Base-by-base conservation (phyloP, 2,797 vertebrate species). In the Melanogrammus aeglefinus region DNA sequence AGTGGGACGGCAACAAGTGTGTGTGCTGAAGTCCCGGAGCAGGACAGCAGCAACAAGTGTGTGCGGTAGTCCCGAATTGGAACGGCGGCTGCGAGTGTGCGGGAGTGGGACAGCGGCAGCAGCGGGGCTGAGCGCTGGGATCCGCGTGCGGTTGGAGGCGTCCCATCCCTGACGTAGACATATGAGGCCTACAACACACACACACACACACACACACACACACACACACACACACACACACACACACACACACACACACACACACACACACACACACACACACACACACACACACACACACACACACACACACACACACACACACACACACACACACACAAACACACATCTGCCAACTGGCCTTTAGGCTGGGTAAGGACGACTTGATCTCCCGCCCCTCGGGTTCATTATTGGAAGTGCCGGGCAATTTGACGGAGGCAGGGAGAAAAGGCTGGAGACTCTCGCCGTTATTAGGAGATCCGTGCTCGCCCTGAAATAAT, bases 111-210 rank as follows among this genome's bases (percentile, higher is more conserved):
- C 44, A 47, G 44, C 44, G n/a, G 47, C 47, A n/a, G 47, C 21
- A 24, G 51, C 51, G 18, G 57, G n/a, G 57, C 57, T 63, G 57
- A 63, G 57, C 57, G 57, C 57, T 63, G 57, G 21, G 57, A 21
- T 63, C 57, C 57, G 57, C 21, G 57, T 8, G 21, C 21, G 57
- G 21, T 63, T 24, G 57, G 63, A 12, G 63, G 63, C 69, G 76
- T 44, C 79, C 72, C 86, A 76, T 85, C 82, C 87, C 57, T 75
- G 86, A 89, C 88, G 90, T 85, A 83, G 84, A 88, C 87, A 88
- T 84, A 82, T 82, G 38, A 36, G 78, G 57, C 21, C 57, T 24
- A 10, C 51, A 1, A 16, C 47, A 16, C 16, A 3, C 47, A 16
- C 47, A 16, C 47, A 3, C 47, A 3, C 47, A 16, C 47, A 3